A percentile compares a stretch with the other conserved stretches of the same genome.
These are phyloP conservation scores for Sinella curviseta DNA, from an alignment of 1,140 invertebrate species.

Conservation along the genomic window DNA sequence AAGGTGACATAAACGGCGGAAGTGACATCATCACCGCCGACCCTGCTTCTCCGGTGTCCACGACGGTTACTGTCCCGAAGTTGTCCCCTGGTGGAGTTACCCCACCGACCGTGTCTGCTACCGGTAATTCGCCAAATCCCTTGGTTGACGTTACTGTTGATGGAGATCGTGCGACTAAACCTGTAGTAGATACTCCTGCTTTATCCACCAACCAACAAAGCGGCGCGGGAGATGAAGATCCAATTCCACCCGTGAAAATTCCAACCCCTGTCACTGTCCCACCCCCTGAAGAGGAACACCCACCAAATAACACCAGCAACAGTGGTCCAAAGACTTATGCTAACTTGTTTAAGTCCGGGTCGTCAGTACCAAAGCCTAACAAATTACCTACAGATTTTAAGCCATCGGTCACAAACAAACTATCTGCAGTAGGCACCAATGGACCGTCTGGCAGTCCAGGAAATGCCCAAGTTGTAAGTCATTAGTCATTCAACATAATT, in stretches of 20 bases:
- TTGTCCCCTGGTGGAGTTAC: neutral
- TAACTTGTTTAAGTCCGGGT: conserved; percentile 43
- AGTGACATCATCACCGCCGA: conserved; percentile 26
- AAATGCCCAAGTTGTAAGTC: conserved; percentile 30
- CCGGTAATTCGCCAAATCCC: neutral
- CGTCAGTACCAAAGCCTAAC: neutral
- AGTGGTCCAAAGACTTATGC: conserved; percentile 44
- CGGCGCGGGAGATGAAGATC: conserved; percentile 8
- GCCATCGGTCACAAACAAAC: neutral
- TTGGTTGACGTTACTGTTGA: neutral
- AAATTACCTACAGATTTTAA: neutral
- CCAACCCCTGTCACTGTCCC: neutral
- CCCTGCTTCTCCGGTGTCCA: conserved; percentile 19
- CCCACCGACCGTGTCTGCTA: neutral
- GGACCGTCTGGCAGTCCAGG: conserved; percentile 30
- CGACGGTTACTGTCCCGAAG: conserved; percentile 16
- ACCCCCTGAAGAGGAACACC: neutral
- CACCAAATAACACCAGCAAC: conserved; percentile 1
- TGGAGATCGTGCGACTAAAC: neutral
- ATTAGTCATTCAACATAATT: neutral
- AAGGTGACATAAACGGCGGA: conserved; percentile 44
- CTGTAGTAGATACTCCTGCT: neutral
- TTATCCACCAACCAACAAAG: conserved; percentile 1
- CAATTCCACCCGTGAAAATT: neutral
- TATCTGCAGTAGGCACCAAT: conserved; percentile 9